These are phyloP conservation scores for Galeopsomyia nigrocyanea DNA, from an alignment of 2,888 invertebrate species.

Conservation along the genomic window DNA sequence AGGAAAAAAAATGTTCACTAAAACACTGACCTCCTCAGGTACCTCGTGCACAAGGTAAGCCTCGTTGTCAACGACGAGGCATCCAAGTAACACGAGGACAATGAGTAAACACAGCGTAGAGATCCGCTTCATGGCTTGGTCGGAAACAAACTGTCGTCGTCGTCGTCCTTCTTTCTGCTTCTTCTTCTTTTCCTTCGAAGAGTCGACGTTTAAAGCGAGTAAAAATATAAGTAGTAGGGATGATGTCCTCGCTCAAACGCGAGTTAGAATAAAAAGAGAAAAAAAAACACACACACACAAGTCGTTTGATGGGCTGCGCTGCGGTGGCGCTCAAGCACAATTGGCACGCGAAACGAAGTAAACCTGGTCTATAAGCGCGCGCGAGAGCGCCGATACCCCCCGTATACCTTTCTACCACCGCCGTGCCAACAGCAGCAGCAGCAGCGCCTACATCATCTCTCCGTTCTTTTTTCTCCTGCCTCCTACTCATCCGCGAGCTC, in stretches of 20 bases:
- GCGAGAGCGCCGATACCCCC: slow-evolving; percentile 32
- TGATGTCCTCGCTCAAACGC: too few relatives aligned
- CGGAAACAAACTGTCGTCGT: not conserved
- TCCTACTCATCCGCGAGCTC: not conserved
- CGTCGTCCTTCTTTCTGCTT: too few relatives aligned
- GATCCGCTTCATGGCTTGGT: slow-evolving; percentile 7
- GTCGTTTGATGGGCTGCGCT: slow-evolving; percentile 20
- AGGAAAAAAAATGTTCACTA: not conserved
- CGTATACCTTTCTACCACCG: slow-evolving; percentile 46
- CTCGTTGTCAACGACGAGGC: too few relatives aligned
- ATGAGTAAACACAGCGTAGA: not conserved
- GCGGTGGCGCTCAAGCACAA: slow-evolving; percentile 40
- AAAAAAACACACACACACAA: slow-evolving; percentile 1
- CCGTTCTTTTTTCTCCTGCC: not conserved
- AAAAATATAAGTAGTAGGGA: too few relatives aligned
- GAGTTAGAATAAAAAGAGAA: not conserved
- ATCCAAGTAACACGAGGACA: too few relatives aligned
- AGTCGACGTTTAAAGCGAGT: too few relatives aligned
- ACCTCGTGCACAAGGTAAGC: slow-evolving; percentile 33
- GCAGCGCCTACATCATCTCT: slow-evolving; percentile 27
- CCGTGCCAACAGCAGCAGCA: not conserved
- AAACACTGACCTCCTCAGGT: slow-evolving; percentile 47
- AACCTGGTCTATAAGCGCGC: slow-evolving; percentile 49
- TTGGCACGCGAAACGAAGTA: slow-evolving; percentile 49
- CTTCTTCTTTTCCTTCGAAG: too few relatives aligned